Conservation (phyloP, 2,113 vertebrate species). For the Indri indri region DNA sequence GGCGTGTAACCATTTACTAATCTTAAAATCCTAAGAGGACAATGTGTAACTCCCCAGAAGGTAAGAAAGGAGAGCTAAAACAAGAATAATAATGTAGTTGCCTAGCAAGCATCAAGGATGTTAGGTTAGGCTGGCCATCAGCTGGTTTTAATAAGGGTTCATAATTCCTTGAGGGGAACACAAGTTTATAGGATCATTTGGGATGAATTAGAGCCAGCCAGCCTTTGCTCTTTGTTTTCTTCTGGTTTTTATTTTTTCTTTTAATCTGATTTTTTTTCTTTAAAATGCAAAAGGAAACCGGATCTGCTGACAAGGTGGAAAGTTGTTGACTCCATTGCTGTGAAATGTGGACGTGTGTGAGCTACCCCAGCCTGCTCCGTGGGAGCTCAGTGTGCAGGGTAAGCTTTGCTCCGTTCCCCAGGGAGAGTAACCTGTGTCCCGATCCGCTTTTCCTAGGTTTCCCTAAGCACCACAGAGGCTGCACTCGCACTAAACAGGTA, state of each 20-base stretch:
- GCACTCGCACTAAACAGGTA: constrained; percentile 97
- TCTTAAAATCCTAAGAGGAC: neutral
- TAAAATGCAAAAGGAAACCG: constrained; percentile 4
- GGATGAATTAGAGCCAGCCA: neutral
- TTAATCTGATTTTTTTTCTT: neutral
- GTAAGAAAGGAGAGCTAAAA: neutral
- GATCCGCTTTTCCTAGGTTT: constrained; percentile 86
- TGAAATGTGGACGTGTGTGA: fast-evolving
- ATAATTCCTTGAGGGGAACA: neutral
- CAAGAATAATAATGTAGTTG: neutral
- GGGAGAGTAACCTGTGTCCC: constrained; percentile 7
- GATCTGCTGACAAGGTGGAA: neutral
- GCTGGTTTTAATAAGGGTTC: neutral
- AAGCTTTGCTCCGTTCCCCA: neutral
- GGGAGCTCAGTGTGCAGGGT: fast-evolving
- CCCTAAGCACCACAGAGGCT: constrained; percentile 95
- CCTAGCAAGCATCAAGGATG: neutral
- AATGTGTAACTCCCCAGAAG: neutral
- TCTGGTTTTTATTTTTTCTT: neutral
- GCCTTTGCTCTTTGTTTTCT: neutral
- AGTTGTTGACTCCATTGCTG: neutral
- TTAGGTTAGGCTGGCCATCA: neutral
- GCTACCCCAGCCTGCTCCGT: neutral
- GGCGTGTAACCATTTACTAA: neutral
- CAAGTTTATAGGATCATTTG: neutral